These are phyloP conservation scores for Drosophila nigricruria DNA, from an alignment of 2,888 invertebrate genomes.

Conservation along the genomic window DNA sequence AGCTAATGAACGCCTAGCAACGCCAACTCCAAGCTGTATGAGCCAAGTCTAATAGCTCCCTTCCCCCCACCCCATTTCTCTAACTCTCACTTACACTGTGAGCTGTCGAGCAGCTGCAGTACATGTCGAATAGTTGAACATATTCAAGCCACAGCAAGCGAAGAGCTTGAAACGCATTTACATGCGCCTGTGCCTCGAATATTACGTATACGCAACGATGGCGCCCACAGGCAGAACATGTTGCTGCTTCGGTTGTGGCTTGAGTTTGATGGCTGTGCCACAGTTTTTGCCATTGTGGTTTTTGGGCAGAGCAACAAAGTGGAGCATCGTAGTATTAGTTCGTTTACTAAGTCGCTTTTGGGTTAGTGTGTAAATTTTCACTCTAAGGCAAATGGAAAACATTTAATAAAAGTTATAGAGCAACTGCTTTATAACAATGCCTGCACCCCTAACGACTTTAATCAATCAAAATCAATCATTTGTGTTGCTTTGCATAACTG, in stretches of 20 bases:
- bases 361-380: background rate
- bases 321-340: conserved; percentile 1
- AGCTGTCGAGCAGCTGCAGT: conserved; percentile 9
- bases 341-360: conserved; percentile 3
- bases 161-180: conserved; percentile 7
- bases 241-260: conserved; percentile 3
- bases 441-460: background rate
- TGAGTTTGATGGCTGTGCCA: background rate
- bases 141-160: conserved; percentile 8
- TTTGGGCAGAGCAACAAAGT: background rate
- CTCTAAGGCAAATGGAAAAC: background rate
- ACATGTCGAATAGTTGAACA: conserved; percentile 25
- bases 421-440: background rate
- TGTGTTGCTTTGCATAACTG: background rate
- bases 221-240: conserved; percentile 48
- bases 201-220: conserved; percentile 66
- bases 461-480: conserved; percentile 14
- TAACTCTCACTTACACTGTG: background rate
- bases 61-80: background rate
- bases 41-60: background rate
- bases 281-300: conserved; percentile 17
- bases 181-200: conserved; percentile 22
- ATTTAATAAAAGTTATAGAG: background rate
- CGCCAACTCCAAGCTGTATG: background rate
- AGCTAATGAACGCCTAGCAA: conserved; percentile 14